phyloP scores from a whole-genome alignment of 2,797 vertebrate genomes.

The Macrochelys suwanniensis region DNA sequence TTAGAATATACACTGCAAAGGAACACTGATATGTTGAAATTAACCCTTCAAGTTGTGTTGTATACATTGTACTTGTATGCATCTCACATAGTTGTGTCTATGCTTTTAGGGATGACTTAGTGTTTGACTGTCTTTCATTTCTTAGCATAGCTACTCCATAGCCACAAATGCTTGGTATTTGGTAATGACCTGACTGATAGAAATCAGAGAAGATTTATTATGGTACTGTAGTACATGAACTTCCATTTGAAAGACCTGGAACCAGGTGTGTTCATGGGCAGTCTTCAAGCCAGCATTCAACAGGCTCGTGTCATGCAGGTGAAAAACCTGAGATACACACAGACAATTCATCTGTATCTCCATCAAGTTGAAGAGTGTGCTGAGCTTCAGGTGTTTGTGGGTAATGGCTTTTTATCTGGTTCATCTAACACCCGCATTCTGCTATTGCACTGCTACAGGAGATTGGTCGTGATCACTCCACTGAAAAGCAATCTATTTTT shows the following conservation, averaged over 20 bases:
- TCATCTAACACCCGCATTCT: neutral
- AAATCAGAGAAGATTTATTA: neutral
- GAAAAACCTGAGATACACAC: accelerated
- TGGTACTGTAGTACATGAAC: neutral
- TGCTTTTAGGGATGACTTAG: neutral
- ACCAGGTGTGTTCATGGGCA: neutral
- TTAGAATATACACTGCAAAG: neutral
- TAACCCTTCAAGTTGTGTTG: neutral
- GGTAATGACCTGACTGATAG: neutral
- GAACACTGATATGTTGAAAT: accelerated
- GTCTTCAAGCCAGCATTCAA: neutral
- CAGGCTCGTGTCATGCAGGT: neutral
- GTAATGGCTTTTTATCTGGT: neutral
- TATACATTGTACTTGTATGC: neutral
- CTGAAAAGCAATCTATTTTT: accelerated
- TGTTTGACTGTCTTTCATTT: neutral
- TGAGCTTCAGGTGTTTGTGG: neutral
- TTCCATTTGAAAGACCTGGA: neutral
- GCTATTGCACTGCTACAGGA: neutral
- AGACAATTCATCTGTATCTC: neutral
- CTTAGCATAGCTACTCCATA: neutral
- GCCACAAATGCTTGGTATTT: neutral
- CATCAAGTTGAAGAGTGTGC: neutral
- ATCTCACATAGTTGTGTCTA: neutral
- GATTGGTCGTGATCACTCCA: neutral